Evolutionary conservation across 37 sponge, comb jelly and placozoan species (phyloP).

Genomic region (Cladorhizidae sp.): DNA sequence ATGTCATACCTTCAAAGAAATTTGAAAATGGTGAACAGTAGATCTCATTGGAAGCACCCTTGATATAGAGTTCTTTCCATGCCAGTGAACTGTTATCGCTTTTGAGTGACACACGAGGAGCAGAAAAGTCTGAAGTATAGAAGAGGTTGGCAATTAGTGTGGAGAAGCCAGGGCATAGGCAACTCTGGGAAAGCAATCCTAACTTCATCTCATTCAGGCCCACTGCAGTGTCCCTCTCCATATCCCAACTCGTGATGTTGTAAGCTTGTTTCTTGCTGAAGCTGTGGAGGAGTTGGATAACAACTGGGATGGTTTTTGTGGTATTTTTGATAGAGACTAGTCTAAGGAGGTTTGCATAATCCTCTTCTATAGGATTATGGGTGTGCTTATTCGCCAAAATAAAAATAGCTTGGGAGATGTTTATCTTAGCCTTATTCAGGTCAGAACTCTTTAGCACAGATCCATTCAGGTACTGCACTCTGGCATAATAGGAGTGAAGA

Average conservation of each 20-base stretch:
- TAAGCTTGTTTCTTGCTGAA: conserved; percentile 27
- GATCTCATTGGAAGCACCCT: conserved; percentile 67
- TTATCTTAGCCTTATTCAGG: conserved; percentile 45
- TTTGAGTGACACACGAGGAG: not conserved
- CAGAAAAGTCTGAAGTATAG: conserved; percentile 33
- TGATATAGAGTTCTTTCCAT: conserved; percentile 43
- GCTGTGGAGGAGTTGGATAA: conserved; percentile 67
- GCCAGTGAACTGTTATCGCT: not conserved
- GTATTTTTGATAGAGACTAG: conserved; percentile 80
- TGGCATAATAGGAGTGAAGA: conserved; percentile 48
- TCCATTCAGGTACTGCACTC: conserved; percentile 61
- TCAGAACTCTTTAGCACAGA: conserved; percentile 54
- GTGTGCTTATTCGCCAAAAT: conserved; percentile 58
- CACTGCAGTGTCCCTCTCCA: conserved; percentile 48
- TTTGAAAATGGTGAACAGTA: conserved; percentile 52
- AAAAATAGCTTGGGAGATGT: conserved; percentile 49
- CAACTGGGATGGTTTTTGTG: conserved; percentile 33
- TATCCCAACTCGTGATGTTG: conserved; percentile 44
- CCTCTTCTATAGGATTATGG: conserved; percentile 45
- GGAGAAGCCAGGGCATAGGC: conserved; percentile 82
- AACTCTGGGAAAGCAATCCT: conserved; percentile 73
- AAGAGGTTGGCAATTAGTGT: conserved; percentile 76
- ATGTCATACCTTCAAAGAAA: conserved; percentile 30
- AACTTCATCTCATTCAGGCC: conserved; percentile 73
- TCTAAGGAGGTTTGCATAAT: conserved; percentile 66